These are phyloP conservation scores for Erebia ligea DNA, from an alignment of 2,888 invertebrate genomes.

Conservation along the genomic window DNA sequence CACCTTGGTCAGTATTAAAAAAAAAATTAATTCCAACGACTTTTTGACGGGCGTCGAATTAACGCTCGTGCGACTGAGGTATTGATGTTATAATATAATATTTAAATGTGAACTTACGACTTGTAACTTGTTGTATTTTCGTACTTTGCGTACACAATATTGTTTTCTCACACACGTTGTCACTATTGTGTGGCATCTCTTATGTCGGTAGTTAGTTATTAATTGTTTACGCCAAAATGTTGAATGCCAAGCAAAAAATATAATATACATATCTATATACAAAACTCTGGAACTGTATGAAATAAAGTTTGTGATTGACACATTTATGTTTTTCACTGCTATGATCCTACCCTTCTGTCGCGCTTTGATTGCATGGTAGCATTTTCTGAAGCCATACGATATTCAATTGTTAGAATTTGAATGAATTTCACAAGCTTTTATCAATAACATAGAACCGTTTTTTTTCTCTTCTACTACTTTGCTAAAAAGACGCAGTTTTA, in stretches of 20 bases:
- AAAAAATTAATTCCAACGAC: background rate
- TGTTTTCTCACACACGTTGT: conserved; percentile 21
- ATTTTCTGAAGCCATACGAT: conserved; percentile 22
- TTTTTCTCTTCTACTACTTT: background rate
- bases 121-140: conserved; percentile 9
- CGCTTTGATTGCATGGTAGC: conserved; percentile 45
- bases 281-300: conserved; percentile 61
- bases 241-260: conserved; percentile 33
- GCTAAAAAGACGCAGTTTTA: background rate
- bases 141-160: conserved; percentile 10
- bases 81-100: background rate
- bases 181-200: conserved; percentile 34
- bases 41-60: background rate
- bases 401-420: conserved; percentile 2
- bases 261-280: conserved; percentile 50
- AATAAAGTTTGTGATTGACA: conserved; percentile 70
- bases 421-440: conserved; percentile 19
- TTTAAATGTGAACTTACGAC: conserved; percentile 3
- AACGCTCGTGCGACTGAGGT: background rate
- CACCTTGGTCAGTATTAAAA: background rate
- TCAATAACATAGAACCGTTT: background rate
- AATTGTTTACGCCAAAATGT: conserved; percentile 29
- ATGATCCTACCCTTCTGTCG: conserved; percentile 47
- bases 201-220: conserved; percentile 33
- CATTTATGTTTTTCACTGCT: conserved; percentile 70